Percentiles rank a stretch among this genome's conserved stretches.
phyloP scores from a whole-genome alignment of 2,797 vertebrate genomes.

The Centropyge bicolor region DNA sequence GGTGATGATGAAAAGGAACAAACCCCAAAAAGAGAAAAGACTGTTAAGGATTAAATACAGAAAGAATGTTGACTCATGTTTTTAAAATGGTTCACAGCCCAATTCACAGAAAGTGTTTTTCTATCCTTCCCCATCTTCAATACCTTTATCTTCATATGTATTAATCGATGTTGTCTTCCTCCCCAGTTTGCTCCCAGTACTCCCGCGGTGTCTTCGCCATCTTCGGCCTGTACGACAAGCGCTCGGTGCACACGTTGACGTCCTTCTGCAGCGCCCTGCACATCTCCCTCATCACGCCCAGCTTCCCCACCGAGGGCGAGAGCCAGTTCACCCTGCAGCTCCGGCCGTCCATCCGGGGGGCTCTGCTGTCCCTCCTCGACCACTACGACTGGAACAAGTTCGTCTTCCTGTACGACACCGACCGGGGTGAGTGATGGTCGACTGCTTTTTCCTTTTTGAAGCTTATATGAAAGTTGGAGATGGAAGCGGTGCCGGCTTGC shows the following conservation, averaged over 20 bases:
- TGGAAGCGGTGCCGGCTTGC: background rate
- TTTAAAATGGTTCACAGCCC: too few relatives aligned
- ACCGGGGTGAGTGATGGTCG: constrained; percentile 87
- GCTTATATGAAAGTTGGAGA: background rate
- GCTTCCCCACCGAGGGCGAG: constrained; percentile 96
- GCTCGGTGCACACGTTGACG: constrained; percentile 96
- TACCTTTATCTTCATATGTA: background rate
- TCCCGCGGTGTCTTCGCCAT: constrained; percentile 98
- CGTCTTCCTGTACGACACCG: constrained; percentile 96
- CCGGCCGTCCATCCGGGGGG: constrained; percentile 92
- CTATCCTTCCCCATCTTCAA: too few relatives aligned
- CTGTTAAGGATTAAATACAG: background rate
- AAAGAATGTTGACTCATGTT: too few relatives aligned
- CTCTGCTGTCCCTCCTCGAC: constrained; percentile 92
- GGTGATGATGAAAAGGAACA: background rate
- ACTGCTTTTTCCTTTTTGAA: background rate
- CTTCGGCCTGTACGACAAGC: constrained; percentile 97
- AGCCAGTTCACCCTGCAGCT: constrained; percentile 96
- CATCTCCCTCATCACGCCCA: constrained; percentile 96
- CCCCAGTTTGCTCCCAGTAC: constrained; percentile 88
- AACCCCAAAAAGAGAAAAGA: background rate
- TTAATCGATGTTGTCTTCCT: background rate
- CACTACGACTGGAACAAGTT: constrained; percentile 97
- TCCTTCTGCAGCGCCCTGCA: constrained; percentile 98
- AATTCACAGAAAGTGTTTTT: too few relatives aligned